These are phyloP conservation scores for Sphinx pinastri DNA, from an alignment of 2,888 invertebrate species.

Conservation along the genomic window DNA sequence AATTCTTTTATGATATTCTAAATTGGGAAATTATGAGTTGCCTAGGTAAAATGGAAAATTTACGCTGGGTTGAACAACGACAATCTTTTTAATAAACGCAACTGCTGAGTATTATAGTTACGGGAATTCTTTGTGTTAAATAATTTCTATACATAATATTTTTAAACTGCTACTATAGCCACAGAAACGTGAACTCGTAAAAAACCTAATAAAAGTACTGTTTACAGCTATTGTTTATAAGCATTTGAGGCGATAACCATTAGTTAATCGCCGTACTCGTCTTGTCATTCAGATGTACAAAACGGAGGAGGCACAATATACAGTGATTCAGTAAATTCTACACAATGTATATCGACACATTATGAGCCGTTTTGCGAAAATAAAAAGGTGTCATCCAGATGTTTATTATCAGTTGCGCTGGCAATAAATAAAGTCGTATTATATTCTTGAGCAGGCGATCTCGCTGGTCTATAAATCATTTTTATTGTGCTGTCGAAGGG, in stretches of 20 bases:
- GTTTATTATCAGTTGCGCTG: conserved; percentile 72
- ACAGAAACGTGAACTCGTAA: background rate
- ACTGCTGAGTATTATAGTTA: too few species aligned
- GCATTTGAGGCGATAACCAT: too few species aligned
- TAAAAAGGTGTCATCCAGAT: conserved; percentile 58
- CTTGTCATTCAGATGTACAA: too few species aligned
- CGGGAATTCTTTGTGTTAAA: too few species aligned
- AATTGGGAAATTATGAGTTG: background rate
- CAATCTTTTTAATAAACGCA: too few species aligned
- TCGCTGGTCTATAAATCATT: conserved; percentile 76
- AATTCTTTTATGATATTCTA: conserved; percentile 7
- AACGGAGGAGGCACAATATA: background rate
- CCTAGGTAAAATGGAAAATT: background rate
- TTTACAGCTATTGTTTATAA: too few species aligned
- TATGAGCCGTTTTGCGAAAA: conserved; percentile 41
- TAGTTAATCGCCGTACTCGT: too few species aligned
- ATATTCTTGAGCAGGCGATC: conserved; percentile 75
- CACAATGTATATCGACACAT: conserved; percentile 1
- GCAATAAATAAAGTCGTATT: conserved; percentile 78
- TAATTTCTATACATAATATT: background rate
- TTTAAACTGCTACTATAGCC: background rate
- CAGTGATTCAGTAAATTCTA: conserved; percentile 12
- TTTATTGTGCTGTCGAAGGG: conserved; percentile 80
- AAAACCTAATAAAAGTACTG: too few species aligned
- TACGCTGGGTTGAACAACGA: too few species aligned